Evolutionary conservation across 2,888 invertebrate species (phyloP).

Genomic region (Dicyrtomina minuta): DNA sequence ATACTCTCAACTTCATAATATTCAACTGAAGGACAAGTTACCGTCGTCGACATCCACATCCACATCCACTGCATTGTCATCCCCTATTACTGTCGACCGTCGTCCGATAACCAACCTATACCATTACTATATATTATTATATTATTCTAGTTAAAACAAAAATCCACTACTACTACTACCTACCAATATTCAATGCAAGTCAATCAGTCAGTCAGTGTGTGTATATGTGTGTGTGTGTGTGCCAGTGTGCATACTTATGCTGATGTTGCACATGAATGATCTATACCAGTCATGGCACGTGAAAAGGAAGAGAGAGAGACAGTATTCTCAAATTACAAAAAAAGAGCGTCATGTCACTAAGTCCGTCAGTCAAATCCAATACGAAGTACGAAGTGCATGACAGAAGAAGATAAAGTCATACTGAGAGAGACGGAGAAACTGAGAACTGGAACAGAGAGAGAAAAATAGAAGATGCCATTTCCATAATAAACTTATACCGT

Average conservation of each 20-base stretch:
- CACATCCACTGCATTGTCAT: neutral
- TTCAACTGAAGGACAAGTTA: conserved; percentile 1
- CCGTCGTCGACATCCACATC: neutral
- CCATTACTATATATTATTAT: too few relatives aligned
- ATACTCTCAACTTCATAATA: too few relatives aligned
- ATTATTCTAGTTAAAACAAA: too few relatives aligned
- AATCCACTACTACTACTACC: neutral
- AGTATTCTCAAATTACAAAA: neutral
- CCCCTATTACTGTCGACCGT: neutral
- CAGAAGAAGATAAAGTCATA: neutral
- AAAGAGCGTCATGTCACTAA: conserved; percentile 1
- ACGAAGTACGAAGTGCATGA: neutral
- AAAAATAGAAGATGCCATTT: neutral
- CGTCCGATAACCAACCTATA: too few relatives aligned
- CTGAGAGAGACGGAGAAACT: neutral
- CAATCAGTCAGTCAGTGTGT: too few relatives aligned
- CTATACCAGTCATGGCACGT: conserved; percentile 9
- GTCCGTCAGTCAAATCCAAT: conserved; percentile 9
- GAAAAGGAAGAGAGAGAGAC: neutral
- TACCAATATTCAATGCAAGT: neutral
- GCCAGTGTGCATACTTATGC: too few relatives aligned
- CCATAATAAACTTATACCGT: too few relatives aligned
- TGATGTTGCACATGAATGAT: neutral
- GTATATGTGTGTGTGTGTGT: conserved; percentile 4
- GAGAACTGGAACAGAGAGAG: neutral